phyloP scores from a whole-genome alignment of 2,888 invertebrate species.

The Romanomermis culicivorax region DNA sequence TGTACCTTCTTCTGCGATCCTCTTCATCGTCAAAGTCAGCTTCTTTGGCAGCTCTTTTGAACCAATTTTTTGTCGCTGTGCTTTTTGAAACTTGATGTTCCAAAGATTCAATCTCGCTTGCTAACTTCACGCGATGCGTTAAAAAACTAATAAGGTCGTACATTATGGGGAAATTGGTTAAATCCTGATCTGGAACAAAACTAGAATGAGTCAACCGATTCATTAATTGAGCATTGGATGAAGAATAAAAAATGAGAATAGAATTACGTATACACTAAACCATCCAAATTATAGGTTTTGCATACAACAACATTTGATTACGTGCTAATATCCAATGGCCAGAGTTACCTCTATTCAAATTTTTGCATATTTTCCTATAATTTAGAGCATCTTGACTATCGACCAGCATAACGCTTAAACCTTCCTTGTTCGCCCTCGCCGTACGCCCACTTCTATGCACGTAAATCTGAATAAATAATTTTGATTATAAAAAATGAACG shows the following conservation, averaged over 20 bases:
- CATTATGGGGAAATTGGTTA: slow-evolving; percentile 59
- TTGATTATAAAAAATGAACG: neutral
- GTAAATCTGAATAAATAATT: slow-evolving; percentile 46
- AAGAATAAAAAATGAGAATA: slow-evolving; percentile 20
- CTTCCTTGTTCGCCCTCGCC: slow-evolving; percentile 65
- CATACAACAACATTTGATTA: neutral
- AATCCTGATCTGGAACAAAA: slow-evolving; percentile 55
- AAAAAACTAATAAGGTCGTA: slow-evolving; percentile 41
- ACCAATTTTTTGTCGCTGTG: slow-evolving; percentile 47
- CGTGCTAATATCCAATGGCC: neutral
- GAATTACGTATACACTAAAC: slow-evolving; percentile 6
- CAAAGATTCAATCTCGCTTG: slow-evolving; percentile 54
- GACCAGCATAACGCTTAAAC: slow-evolving; percentile 71
- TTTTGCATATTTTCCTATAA: slow-evolving; percentile 54
- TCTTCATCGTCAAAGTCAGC: slow-evolving; percentile 66
- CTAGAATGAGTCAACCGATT: too few species aligned
- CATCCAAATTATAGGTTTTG: slow-evolving; percentile 6
- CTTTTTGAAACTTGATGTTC: slow-evolving; percentile 41
- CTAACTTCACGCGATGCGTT: slow-evolving; percentile 50
- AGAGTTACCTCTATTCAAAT: slow-evolving; percentile 52
- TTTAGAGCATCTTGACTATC: slow-evolving; percentile 60
- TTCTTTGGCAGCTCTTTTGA: slow-evolving; percentile 59
- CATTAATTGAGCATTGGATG: too few species aligned
- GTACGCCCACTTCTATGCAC: slow-evolving; percentile 90
- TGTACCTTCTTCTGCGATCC: slow-evolving; percentile 9